Base-by-base conservation (phyloP, 2,888 invertebrate species). In the Thysanoteuthis rhombus region DNA sequence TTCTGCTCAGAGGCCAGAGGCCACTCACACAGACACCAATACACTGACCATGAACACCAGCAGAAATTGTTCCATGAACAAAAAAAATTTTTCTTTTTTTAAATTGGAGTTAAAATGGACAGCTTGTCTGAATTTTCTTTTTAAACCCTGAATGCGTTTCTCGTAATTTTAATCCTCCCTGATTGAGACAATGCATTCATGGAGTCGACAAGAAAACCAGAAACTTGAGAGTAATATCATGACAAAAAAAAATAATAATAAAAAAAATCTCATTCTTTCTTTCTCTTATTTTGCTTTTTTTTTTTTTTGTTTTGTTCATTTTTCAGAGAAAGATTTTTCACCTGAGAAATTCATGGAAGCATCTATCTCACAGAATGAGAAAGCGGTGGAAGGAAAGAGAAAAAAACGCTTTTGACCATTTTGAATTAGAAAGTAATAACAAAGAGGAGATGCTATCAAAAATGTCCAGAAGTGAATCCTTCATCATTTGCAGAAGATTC, bases 321-420 rank as follows among this genome's bases (percentile, higher is more conserved):
- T 75, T n/a, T 75, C 19, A n/a, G n/a, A 75, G n/a, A 75, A 75
- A 75, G n/a, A 75, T n/a, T n/a, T 32, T n/a, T n/a, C 75, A 75
- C 75, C 75, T 75, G 75, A 75, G 75, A 75, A 75, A 75, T 75
- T 75, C n/a, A 75, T 75, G 75, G 75, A 75, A 75, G n/a, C 75
- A 75, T 75, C 75, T 75, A 75, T 75, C 75, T 75, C 36, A 75
- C 22, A 75, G n/a, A n/a, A 75, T 75, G 10, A 58, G 28, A 58
- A 75, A 75, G 52, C 25, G 25, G 75, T 36, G 16, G 36, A 75
- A 75, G 16, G 19, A n/a, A 75, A 75, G 32, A 28, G 32, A 28
- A 8, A 8, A 28, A 6, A 12, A 19, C 36, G 75, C n/a, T 75
- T 75, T n/a, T 75, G n/a, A 36, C 75, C n/a, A 75, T 36, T 75